Evolutionary conservation across 2,797 vertebrate species (phyloP).

Genomic region (Clarias fuscus): DNA sequence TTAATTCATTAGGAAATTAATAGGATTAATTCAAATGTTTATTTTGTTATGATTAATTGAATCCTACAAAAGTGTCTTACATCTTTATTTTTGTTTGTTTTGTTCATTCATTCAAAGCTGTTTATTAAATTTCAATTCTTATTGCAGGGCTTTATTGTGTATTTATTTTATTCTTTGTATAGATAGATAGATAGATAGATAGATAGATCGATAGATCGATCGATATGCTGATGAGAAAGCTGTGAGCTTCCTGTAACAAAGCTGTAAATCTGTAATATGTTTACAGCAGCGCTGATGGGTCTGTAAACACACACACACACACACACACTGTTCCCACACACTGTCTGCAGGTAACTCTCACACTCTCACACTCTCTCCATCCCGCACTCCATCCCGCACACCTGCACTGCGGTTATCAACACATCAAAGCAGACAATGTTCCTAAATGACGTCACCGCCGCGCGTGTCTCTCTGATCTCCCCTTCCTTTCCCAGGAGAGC

Average conservation of each 20-base stretch:
- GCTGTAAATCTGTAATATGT: slow-evolving; percentile 18
- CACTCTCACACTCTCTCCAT: no score
- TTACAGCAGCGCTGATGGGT: neutral
- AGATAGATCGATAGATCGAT: no score
- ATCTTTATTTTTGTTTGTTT: no score
- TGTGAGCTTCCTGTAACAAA: slow-evolving; percentile 16
- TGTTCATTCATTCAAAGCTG: no score
- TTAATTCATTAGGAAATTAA: no score
- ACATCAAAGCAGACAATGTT: neutral
- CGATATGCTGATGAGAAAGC: neutral
- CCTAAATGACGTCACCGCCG: neutral
- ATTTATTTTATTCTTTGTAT: no score
- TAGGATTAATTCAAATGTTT: no score
- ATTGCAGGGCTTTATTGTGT: no score
- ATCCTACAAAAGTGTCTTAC: no score
- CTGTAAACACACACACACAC: slow-evolving; percentile 1
- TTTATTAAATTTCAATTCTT: no score
- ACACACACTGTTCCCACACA: neutral
- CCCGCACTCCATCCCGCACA: neutral
- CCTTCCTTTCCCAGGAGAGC: slow-evolving; percentile 29
- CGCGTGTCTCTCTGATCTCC: neutral
- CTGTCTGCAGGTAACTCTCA: slow-evolving; percentile 1
- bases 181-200: no score
- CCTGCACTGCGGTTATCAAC: neutral
- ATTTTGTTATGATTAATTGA: no score